Evolutionary conservation across 2,797 vertebrate genomes (phyloP).

Genomic region (Telmatherina bonti): DNA sequence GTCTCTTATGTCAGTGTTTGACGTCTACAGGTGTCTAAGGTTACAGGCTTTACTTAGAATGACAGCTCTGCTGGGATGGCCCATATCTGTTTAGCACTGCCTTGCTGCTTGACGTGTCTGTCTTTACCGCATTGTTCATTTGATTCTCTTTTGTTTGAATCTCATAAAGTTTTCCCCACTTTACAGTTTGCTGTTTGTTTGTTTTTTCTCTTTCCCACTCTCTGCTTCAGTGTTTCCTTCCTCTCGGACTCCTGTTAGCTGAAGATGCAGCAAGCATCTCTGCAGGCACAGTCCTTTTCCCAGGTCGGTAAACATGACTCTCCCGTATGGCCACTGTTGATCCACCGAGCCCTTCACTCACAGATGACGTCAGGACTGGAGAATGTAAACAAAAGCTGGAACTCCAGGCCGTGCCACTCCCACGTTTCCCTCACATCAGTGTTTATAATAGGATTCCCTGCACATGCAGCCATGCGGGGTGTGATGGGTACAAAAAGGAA

Average conservation of each 20-base stretch:
- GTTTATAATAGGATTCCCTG: slow-evolving; percentile 43
- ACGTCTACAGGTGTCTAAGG: slow-evolving; percentile 52
- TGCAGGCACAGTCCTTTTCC: slow-evolving; percentile 38
- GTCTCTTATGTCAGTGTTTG: slow-evolving; percentile 54
- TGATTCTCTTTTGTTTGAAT: background rate
- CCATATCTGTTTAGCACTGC: slow-evolving; percentile 43
- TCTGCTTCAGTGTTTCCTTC: slow-evolving; percentile 6
- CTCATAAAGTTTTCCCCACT: background rate
- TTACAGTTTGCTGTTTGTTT: background rate
- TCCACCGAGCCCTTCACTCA: slow-evolving; percentile 43
- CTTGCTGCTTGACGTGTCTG: background rate
- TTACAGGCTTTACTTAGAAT: slow-evolving; percentile 53
- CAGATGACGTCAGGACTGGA: slow-evolving; percentile 76
- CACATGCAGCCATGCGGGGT: slow-evolving; percentile 31
- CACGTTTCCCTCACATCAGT: slow-evolving; percentile 58
- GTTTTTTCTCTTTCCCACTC: background rate
- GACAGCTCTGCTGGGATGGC: slow-evolving; percentile 25
- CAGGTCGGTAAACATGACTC: slow-evolving; percentile 74
- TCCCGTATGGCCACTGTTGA: slow-evolving; percentile 61
- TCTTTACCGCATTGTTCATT: background rate
- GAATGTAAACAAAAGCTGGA: slow-evolving; percentile 81
- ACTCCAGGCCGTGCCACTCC: slow-evolving; percentile 65
- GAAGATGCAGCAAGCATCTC: slow-evolving; percentile 48
- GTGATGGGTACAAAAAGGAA: slow-evolving; percentile 60
- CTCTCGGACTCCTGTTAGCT: slow-evolving; percentile 42